Percentiles rank a stretch among this genome's conserved stretches.
Evolutionary conservation across 2,113 vertebrate species (phyloP).

Genomic region (Amblyornis subalaris): DNA sequence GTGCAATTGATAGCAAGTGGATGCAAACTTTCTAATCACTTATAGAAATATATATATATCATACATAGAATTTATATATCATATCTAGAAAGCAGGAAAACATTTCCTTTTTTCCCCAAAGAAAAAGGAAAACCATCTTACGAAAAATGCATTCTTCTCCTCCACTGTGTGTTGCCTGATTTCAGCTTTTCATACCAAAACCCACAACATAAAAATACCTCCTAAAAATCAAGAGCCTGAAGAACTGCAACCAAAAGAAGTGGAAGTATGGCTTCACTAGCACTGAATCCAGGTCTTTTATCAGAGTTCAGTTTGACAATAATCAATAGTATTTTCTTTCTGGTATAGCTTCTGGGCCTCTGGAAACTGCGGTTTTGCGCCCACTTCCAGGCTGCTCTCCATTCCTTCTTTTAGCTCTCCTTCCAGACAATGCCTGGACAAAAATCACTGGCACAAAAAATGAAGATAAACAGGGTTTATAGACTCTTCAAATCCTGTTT

Average conservation of each 20-base stretch:
- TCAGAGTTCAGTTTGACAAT: not conserved
- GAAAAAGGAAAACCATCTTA: not conserved
- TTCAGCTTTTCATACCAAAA: not conserved
- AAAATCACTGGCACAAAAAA: not conserved
- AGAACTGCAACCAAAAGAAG: not conserved
- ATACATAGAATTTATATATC: not conserved
- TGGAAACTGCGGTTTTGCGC: not conserved
- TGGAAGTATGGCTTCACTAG: not conserved
- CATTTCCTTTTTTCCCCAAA: not conserved
- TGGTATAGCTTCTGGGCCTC: not conserved
- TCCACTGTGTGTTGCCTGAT: not conserved
- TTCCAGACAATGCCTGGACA: not conserved
- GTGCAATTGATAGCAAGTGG: not conserved
- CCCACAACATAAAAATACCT: not conserved
- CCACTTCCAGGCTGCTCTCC: not conserved
- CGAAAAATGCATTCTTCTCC: not conserved
- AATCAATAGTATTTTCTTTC: not conserved
- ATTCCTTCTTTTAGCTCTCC: not conserved
- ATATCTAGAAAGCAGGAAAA: not conserved
- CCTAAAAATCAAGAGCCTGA: not conserved
- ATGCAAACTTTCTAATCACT: not conserved
- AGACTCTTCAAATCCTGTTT: not conserved
- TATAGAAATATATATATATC: not conserved
- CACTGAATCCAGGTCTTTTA: not conserved
- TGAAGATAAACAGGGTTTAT: not conserved